Conservation (phyloP, 2,888 invertebrate genomes). For the Apoderus coryli region DNA sequence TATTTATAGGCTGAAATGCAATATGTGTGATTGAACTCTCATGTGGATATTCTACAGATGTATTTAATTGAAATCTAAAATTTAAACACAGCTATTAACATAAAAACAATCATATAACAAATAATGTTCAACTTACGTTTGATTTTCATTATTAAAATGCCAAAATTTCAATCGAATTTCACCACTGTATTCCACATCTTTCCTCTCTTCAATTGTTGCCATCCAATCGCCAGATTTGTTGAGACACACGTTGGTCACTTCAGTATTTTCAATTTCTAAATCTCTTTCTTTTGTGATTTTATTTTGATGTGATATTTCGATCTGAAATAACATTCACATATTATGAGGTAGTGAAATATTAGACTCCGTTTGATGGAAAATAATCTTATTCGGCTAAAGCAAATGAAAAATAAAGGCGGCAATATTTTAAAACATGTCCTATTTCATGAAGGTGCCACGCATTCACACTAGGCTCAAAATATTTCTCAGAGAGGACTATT, state of each 20-base stretch:
- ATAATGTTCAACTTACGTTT: conserved; percentile 36
- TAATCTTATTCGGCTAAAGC: no score
- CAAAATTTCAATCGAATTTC: conserved; percentile 67
- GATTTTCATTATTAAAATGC: conserved; percentile 42
- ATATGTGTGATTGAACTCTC: conserved; percentile 43
- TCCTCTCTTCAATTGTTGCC: conserved; percentile 51
- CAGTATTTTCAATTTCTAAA: conserved; percentile 44
- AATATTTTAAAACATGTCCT: no score
- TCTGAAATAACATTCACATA: conserved; percentile 30
- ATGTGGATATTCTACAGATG: conserved; percentile 59
- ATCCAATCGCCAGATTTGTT: conserved; percentile 55
- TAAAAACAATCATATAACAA: not conserved
- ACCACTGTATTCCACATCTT: conserved; percentile 37
- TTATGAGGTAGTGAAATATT: no score
- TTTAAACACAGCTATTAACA: not conserved
- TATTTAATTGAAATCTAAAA: conserved; percentile 52
- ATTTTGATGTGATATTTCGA: conserved; percentile 60
- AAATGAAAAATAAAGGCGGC: no score
- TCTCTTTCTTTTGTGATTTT: conserved; percentile 47
- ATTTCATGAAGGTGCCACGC: no score
- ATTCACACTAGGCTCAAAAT: no score
- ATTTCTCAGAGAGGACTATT: no score
- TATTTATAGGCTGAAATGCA: conserved; percentile 40
- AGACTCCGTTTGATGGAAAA: no score
- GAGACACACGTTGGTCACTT: conserved; percentile 51